Percentiles rank a stretch among this genome's conserved stretches.
phyloP scores from a whole-genome alignment of 2,888 invertebrate genomes.

The Noctua fimbriata region DNA sequence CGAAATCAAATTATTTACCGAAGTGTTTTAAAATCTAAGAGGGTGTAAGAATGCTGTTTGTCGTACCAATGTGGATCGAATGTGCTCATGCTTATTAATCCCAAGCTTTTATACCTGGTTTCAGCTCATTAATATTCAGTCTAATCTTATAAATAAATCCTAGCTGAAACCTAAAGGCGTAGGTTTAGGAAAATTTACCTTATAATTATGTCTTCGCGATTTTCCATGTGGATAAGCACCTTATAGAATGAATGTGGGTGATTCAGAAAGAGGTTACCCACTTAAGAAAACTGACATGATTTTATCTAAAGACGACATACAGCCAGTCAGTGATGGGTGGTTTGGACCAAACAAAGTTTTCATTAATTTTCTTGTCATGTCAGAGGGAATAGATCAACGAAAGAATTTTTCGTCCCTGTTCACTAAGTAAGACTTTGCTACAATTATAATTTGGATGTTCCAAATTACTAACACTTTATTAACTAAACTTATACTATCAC shows the following conservation, averaged over 20 bases:
- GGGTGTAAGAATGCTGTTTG: constrained; percentile 1
- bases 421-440: neutral
- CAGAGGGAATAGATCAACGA: neutral
- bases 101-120: constrained; percentile 44
- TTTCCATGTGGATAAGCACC: constrained; percentile 25
- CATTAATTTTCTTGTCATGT: neutral
- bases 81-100: constrained; percentile 19
- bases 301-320: neutral
- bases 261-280: neutral
- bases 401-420: neutral
- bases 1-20: neutral
- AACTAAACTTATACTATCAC: too few relatives aligned
- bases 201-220: constrained; percentile 18
- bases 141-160: constrained; percentile 10
- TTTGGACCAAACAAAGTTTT: neutral
- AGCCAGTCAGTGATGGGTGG: neutral
- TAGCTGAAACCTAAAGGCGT: constrained; percentile 14
- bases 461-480: too few relatives aligned
- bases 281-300: neutral
- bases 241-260: neutral
- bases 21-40: neutral
- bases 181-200: constrained; percentile 30
- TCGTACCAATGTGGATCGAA: constrained; percentile 17
- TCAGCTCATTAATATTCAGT: constrained; percentile 49
- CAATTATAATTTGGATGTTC: too few relatives aligned